Conservation (phyloP, 2,113 vertebrate species). For the Nymphicus hollandicus region DNA sequence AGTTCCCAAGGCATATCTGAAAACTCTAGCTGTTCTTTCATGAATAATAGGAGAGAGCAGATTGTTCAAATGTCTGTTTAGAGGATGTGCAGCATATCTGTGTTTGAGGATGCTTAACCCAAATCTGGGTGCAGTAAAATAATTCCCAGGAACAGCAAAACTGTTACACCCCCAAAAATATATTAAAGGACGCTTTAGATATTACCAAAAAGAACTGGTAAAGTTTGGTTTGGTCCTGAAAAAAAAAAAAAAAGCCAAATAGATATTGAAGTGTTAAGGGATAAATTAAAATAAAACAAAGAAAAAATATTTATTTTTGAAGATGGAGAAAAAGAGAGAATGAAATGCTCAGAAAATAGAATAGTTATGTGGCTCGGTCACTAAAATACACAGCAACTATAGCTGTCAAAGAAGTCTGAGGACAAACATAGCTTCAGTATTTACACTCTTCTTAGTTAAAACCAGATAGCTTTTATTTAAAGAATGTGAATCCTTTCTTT, state of each 20-base stretch:
- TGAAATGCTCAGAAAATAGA: not conserved
- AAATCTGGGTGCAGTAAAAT: not conserved
- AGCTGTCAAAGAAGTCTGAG: not conserved
- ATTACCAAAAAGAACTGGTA: not conserved
- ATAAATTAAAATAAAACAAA: not conserved
- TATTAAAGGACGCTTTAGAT: not conserved
- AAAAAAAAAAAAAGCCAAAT: not conserved
- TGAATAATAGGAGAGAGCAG: not conserved
- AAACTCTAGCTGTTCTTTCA: not conserved
- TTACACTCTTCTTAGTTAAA: not conserved
- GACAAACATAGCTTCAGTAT: not conserved
- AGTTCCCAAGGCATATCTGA: not conserved
- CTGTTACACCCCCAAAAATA: not conserved
- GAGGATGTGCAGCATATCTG: not conserved
- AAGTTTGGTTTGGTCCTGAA: not conserved
- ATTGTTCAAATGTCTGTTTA: not conserved
- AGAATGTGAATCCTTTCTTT: constrained; percentile 1
- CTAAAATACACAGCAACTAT: not conserved
- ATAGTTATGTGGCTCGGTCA: not conserved
- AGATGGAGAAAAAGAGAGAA: not conserved
- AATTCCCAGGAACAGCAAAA: not conserved
- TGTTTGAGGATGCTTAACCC: not conserved
- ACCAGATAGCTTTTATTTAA: not conserved
- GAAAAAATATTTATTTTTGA: not conserved
- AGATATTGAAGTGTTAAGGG: not conserved